Base-by-base conservation (phyloP, 2,888 invertebrate species). In the Drosophila barbarae region DNA sequence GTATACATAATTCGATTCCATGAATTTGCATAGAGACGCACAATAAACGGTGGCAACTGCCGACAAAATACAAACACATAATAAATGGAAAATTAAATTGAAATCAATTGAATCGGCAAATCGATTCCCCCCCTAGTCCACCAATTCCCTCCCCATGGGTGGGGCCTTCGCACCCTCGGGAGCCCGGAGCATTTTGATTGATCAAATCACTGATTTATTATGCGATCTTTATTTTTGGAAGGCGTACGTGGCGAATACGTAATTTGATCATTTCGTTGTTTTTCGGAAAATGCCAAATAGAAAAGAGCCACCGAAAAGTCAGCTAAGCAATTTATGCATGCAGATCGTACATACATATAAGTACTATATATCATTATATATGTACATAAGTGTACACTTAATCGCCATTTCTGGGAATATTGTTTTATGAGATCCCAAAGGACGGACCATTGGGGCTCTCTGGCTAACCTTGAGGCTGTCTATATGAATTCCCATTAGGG, bases 71-170 rank as follows among this genome's bases (percentile, higher is more conserved):
- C 32, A 50, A 38, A 46, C 39, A 39, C 41, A 63, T 47, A 54
- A 35, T 13, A 52, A 76, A 67, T 56, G 54, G 64, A 46, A 70
- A 74, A 77, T 64, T 65, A 42, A 73, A 78, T 69, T 71, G 69
- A 77, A 81, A 73, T 77, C 84, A 84, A 84, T 77, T 80, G 71
- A 60, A 58, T 46, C 46, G 71, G 54, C 55, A 63, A 51, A 49
- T 50, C 6, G 28, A 44, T 54, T 55, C 46, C 15, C n/a, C 18
- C 23, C 9, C 10, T 10, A 3, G 10, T 8, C 8, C 23, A 10
- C 18, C 30, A 10, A 3, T 28, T 21, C 2, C 23, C 10, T n/a
- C 21, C 3, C 5, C 64, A 60, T 42, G 49, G 39, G 65, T 42
- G 66, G 71, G 61, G 26, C 26, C 15, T 42, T 34, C 15, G 41